phyloP scores from a whole-genome alignment of 2,888 invertebrate genomes.

The Odontothrips loti region DNA sequence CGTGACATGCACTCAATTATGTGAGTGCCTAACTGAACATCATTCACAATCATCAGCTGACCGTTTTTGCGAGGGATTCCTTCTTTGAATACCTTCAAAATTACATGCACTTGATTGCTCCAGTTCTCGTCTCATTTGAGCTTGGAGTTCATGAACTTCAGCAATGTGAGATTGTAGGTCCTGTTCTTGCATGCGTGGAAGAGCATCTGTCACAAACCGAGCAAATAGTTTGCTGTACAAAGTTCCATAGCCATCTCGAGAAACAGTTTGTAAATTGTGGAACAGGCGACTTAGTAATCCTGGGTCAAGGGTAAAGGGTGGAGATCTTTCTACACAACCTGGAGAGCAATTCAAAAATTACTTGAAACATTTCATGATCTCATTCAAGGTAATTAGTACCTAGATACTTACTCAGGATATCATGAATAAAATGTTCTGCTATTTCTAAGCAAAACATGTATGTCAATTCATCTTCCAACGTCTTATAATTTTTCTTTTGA shows the following conservation, averaged over 20 bases:
- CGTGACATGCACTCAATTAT: too few relatives aligned
- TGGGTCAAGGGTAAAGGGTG: slow-evolving; percentile 7
- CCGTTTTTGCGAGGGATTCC: not conserved
- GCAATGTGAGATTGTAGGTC: slow-evolving; percentile 8
- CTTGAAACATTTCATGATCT: not conserved
- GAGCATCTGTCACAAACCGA: not conserved
- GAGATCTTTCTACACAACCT: slow-evolving; percentile 8
- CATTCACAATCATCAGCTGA: not conserved
- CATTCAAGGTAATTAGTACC: not conserved
- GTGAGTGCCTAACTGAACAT: not conserved
- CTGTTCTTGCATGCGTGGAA: not conserved
- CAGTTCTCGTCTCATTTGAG: not conserved
- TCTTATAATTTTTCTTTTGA: slow-evolving; percentile 15
- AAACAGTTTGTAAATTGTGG: slow-evolving; percentile 7
- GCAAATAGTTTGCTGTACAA: slow-evolving; percentile 1
- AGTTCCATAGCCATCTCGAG: not conserved
- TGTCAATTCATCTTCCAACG: not conserved
- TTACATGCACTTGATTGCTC: not conserved
- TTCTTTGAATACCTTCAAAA: not conserved
- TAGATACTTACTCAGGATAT: not conserved
- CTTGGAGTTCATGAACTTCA: slow-evolving; percentile 5
- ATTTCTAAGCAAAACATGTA: not conserved
- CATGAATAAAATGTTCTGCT: slow-evolving; percentile 14
- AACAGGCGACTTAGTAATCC: not conserved
- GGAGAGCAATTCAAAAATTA: not conserved